Conservation (phyloP, 1,140 invertebrate genomes). For the Caenorhabditis inopinata region DNA sequence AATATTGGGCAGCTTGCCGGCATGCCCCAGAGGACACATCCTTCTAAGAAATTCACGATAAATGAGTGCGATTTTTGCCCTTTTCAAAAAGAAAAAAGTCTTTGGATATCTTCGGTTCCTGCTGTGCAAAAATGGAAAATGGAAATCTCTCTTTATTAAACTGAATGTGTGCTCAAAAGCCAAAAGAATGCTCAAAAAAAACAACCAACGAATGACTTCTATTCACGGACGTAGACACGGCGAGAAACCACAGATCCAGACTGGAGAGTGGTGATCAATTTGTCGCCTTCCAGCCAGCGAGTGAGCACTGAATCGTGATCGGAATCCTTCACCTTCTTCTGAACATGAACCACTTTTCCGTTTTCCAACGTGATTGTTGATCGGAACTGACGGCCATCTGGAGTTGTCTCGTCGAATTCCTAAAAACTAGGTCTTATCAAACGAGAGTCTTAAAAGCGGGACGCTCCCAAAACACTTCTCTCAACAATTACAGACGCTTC, state of each 20-base stretch:
- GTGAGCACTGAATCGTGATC: slow-evolving; percentile 30
- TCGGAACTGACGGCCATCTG: slow-evolving; percentile 46
- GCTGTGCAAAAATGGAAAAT: no score
- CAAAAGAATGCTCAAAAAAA: neutral
- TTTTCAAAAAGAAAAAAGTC: no score
- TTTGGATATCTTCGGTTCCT: no score
- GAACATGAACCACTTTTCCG: slow-evolving; percentile 46
- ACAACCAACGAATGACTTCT: no score
- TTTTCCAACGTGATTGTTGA: slow-evolving; percentile 34
- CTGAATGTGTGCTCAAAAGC: neutral
- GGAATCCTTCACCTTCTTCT: slow-evolving; percentile 36
- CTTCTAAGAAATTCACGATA: no score
- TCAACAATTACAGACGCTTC: no score
- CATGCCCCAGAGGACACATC: no score
- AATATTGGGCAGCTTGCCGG: no score
- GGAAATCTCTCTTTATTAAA: neutral
- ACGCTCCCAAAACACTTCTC: no score
- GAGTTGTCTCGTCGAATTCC: slow-evolving; percentile 41
- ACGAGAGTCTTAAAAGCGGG: no score
- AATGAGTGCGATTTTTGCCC: no score
- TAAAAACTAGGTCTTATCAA: neutral
- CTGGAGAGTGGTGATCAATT: slow-evolving; percentile 8
- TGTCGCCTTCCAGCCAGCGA: slow-evolving; percentile 21
- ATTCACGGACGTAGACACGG: slow-evolving; percentile 11
- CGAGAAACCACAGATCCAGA: slow-evolving; percentile 19